A percentile compares a stretch with the other conserved stretches of the same genome.
These are phyloP conservation scores for Prolemur simus DNA, from an alignment of 2,113 vertebrate species.

Conservation along the genomic window DNA sequence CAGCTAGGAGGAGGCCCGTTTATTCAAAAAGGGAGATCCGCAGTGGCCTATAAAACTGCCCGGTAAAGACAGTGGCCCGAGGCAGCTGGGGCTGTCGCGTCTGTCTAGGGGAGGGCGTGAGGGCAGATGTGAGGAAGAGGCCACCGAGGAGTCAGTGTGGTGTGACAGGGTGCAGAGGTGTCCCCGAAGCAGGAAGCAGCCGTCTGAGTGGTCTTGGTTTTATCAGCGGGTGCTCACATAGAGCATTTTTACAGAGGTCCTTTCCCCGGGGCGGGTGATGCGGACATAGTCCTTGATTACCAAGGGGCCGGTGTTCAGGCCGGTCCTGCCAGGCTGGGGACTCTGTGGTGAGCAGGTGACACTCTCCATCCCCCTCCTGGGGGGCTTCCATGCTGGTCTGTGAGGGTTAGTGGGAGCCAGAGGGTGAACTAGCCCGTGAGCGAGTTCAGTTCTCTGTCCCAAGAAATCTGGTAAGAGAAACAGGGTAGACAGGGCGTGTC, in stretches of 20 bases:
- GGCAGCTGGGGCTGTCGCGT: fast-evolving
- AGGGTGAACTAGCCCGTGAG: not conserved
- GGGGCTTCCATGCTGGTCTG: not conserved
- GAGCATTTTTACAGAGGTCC: not conserved
- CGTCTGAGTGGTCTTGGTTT: not conserved
- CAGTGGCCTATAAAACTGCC: not conserved
- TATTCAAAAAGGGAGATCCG: not conserved
- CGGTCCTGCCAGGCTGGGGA: too few species aligned
- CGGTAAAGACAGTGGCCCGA: fast-evolving
- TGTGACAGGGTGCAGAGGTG: not conserved
- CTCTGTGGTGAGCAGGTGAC: not conserved
- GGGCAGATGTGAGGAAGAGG: not conserved
- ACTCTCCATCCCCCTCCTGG: not conserved
- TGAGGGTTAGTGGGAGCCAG: not conserved
- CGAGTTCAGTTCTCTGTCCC: not conserved
- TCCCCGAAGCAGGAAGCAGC: not conserved
- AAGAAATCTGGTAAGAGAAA: fast-evolving
- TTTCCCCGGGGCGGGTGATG: not conserved
- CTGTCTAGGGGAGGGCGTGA: not conserved
- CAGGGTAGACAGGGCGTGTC: fast-evolving
- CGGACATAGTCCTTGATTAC: not conserved
- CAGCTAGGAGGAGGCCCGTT: fast-evolving
- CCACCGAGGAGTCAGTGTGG: fast-evolving
- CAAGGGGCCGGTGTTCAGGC: fast-evolving
- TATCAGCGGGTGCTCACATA: fast-evolving